A percentile compares a stretch with the other conserved stretches of the same genome.
Conservation (phyloP, 2,888 invertebrate species). For the Plemyria rubiginata region DNA sequence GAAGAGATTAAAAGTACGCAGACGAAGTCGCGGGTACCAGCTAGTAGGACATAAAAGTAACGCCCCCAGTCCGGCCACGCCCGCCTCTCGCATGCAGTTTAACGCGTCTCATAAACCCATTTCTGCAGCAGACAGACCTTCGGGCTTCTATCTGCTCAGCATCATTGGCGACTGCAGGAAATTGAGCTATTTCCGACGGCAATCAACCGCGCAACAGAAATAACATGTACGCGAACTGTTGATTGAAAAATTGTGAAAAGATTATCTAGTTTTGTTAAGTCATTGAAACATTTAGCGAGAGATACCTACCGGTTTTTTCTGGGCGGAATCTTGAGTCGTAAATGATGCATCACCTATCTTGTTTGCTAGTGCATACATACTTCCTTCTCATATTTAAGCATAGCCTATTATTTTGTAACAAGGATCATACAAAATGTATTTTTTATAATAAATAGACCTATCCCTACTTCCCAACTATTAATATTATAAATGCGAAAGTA, state of each 20-base stretch:
- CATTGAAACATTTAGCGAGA: not conserved
- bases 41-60: not conserved
- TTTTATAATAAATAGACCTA: no score
- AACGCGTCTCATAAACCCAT: conserved; percentile 60
- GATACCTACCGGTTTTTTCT: no score
- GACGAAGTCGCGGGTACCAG: no score
- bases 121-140: conserved; percentile 53
- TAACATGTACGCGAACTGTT: conserved; percentile 17
- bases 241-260: conserved; percentile 14
- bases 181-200: conserved; percentile 28
- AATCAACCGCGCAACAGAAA: conserved; percentile 21
- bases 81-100: conserved; percentile 43
- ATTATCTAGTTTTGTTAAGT: conserved; percentile 4
- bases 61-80: conserved; percentile 33
- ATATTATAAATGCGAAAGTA: no score
- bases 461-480: no score
- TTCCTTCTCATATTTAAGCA: no score
- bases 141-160: conserved; percentile 39
- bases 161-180: conserved; percentile 26
- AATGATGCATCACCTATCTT: no score
- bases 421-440: no score
- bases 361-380: no score
- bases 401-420: no score
- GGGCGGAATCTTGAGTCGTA: no score
- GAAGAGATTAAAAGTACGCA: no score